A percentile compares a stretch with the other conserved stretches of the same genome.
These are phyloP conservation scores for Scaptomyza flava DNA, from an alignment of 2,888 invertebrate species.

Conservation along the genomic window DNA sequence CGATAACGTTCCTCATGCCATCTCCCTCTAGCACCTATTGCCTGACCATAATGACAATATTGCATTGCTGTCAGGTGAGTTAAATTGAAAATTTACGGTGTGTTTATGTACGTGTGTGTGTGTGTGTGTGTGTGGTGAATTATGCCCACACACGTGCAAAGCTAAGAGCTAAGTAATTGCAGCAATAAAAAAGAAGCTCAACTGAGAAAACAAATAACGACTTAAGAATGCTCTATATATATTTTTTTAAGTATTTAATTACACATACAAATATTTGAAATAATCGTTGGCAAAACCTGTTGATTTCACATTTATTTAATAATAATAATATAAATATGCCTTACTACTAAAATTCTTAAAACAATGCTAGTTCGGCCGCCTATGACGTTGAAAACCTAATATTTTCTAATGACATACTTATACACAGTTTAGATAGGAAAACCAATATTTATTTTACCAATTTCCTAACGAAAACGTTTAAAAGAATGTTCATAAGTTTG, in stretches of 20 bases:
- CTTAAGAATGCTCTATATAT: slow-evolving; percentile 15
- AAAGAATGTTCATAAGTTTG: not conserved
- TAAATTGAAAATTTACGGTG: slow-evolving; percentile 41
- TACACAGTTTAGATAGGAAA: not conserved
- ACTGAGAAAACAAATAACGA: not conserved
- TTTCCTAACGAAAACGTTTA: not conserved
- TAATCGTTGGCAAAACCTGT: not conserved
- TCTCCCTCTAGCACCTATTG: not conserved
- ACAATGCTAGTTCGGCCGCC: too few relatives aligned
- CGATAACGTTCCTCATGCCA: slow-evolving; percentile 39
- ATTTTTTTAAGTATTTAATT: too few relatives aligned
- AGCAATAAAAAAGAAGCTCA: slow-evolving; percentile 31
- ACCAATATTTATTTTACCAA: not conserved
- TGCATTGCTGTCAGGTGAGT: slow-evolving; percentile 47
- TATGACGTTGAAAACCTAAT: too few relatives aligned
- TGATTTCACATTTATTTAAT: too few relatives aligned
- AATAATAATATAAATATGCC: too few relatives aligned
- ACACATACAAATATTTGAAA: not conserved
- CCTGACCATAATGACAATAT: slow-evolving; percentile 66
- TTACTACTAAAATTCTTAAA: not conserved
- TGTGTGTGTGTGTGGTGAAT: slow-evolving; percentile 17
- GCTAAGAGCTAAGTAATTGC: slow-evolving; percentile 34
- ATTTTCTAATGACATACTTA: not conserved
- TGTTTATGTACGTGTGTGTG: not conserved
- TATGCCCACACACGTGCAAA: slow-evolving; percentile 37